A percentile compares a stretch with the other conserved stretches of the same genome.
These are phyloP conservation scores for Pycnomerus fuliginosus DNA, from an alignment of 2,888 invertebrate species.

Conservation along the genomic window DNA sequence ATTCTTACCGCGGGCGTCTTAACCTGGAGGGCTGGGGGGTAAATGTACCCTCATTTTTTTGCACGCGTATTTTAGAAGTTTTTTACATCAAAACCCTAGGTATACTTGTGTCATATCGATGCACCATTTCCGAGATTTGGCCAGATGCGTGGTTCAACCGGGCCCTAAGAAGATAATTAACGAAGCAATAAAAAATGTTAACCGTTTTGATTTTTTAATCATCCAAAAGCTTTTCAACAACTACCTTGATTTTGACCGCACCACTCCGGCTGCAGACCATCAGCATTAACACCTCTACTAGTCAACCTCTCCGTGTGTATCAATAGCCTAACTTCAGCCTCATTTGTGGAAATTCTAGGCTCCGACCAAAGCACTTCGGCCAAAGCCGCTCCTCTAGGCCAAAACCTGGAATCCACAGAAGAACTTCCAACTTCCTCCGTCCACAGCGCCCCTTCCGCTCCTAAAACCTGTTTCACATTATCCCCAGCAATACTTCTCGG, in stretches of 20 bases:
- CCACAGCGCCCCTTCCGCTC: slow-evolving; percentile 84
- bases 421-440: slow-evolving; percentile 76
- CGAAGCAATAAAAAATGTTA: no score
- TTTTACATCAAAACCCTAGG: no score
- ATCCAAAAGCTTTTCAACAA: no score
- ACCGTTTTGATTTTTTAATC: no score
- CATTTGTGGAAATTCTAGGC: slow-evolving; percentile 63
- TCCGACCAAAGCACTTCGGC: slow-evolving; percentile 84
- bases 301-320: slow-evolving; percentile 66
- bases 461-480: slow-evolving; percentile 51
- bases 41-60: no score
- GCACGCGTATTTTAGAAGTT: no score
- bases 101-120: no score
- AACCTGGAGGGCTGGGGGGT: no score
- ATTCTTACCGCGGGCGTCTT: no score
- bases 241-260: slow-evolving; percentile 78
- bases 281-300: slow-evolving; percentile 67
- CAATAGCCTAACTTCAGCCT: slow-evolving; percentile 71
- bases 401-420: slow-evolving; percentile 69
- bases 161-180: no score
- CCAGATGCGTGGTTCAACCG: no score
- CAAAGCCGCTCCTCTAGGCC: slow-evolving; percentile 83
- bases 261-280: slow-evolving; percentile 81
- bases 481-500: slow-evolving; percentile 25
- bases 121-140: no score